Conservation (phyloP, 1,140 invertebrate species). For the Anoplolepis gracilipes region DNA sequence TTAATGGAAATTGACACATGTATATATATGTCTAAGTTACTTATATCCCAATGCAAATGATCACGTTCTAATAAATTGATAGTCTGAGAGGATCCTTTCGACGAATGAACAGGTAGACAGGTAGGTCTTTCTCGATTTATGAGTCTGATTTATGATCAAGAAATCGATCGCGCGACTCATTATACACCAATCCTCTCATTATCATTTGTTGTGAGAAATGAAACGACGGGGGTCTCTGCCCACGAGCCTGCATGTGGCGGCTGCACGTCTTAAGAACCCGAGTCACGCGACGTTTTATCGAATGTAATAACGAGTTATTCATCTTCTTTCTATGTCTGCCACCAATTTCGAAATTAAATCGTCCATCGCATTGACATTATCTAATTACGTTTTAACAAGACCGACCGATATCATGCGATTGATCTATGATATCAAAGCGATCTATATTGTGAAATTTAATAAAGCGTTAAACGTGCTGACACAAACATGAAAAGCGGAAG, state of each 20-base stretch:
- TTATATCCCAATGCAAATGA: constrained; percentile 10
- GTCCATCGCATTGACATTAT: constrained; percentile 18
- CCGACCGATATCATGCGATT: not conserved
- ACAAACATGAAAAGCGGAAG: not conserved
- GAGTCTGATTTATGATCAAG: constrained; percentile 69
- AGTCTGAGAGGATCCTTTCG: constrained; percentile 49
- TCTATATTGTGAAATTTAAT: not conserved
- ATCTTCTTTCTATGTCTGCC: not conserved
- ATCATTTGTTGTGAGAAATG: constrained; percentile 69
- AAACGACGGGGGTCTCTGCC: constrained; percentile 42
- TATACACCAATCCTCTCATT: constrained; percentile 70
- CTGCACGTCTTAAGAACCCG: constrained; percentile 50
- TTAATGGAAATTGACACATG: not conserved
- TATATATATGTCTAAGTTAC: not conserved
- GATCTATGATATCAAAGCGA: constrained; percentile 4
- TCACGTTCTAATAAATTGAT: constrained; percentile 24
- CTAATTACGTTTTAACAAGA: constrained; percentile 32
- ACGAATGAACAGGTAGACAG: constrained; percentile 70
- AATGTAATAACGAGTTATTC: constrained; percentile 30
- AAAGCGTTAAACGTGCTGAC: not conserved
- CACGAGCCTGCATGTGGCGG: constrained; percentile 55
- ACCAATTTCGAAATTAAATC: constrained; percentile 46
- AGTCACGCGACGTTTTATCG: constrained; percentile 63
- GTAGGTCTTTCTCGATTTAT: constrained; percentile 65
- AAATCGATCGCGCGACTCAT: constrained; percentile 71